Base-by-base conservation (phyloP, 2,797 vertebrate species). In the Synanceia verrucosa region DNA sequence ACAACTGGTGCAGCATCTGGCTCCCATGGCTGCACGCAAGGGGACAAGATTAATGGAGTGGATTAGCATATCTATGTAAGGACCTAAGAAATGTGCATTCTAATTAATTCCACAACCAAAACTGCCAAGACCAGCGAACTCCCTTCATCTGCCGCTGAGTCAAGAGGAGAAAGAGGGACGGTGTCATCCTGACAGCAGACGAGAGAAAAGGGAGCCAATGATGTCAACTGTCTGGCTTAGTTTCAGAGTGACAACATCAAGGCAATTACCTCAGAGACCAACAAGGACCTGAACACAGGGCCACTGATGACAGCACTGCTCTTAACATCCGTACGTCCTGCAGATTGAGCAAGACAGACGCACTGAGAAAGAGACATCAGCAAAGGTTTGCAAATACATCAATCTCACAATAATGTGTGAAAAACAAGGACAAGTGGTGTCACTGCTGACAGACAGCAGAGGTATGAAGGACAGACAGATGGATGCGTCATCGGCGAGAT, bases 1-100 rank as follows among this genome's bases (percentile, higher is more conserved):
- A 94, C 93, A 95, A 96, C 92, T 92, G 92, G 93, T 94, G 91
- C 89, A 93, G 94, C 94, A 95, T 95, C 93, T 95, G 93, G 94
- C 82, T 83, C 85, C 52, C 69, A 65, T 67, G 91, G 94, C 94
- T 94, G 89, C 93, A 94, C 94, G 91, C 85, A 91, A 93, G 92
- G 83, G 86, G 91, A 95, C 81, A 94, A 93, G 92, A 95, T 94
- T 94, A 95, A 95, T 95, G 80, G 87, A 57, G 78, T 86, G 92
- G 93, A 94, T 96, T 95, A 95, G 88, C 92, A 94, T 94, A 93
- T 94, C 86, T 86, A 75, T 90, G 83, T 89, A 91, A 94, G 91
- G 71, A 84, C 86, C 85, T 91, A 76, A 90, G 70, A 82, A 86
- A 85, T 93, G 84, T 86, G 88, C 78, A 90, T 92, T 88, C 81